A percentile compares a stretch with the other conserved stretches of the same genome.
Conservation (phyloP, 2,888 invertebrate species). For the Cerceris ruficornis region DNA sequence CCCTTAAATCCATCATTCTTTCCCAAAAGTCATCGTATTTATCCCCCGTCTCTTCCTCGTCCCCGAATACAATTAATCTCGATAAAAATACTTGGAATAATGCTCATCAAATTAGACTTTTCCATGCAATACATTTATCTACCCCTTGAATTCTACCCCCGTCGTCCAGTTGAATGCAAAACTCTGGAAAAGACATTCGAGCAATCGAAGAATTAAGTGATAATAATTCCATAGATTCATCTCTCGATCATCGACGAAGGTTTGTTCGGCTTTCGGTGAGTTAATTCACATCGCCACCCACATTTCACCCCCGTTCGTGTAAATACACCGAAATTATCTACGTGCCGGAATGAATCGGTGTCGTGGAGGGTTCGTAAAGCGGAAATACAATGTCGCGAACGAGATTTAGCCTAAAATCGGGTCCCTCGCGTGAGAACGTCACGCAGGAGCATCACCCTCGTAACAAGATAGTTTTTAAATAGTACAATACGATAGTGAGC, state of each 20-base stretch:
- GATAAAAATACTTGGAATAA: no score
- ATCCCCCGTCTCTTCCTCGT: no score
- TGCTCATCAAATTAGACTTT: no score
- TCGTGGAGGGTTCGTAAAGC: conserved; percentile 4
- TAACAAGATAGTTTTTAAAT: conserved; percentile 51
- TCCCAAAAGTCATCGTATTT: no score
- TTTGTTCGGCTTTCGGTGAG: no score
- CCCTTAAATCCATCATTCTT: no score
- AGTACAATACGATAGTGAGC: conserved; percentile 55
- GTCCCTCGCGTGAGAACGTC: conserved; percentile 34
- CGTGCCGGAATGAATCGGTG: neutral
- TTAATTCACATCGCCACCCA: conserved; percentile 7
- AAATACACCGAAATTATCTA: conserved; percentile 20
- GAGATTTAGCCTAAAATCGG: conserved; percentile 54
- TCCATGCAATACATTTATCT: conserved; percentile 7
- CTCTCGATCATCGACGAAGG: no score
- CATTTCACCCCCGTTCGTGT: conserved; percentile 18
- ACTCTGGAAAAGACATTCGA: conserved; percentile 2
- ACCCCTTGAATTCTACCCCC: no score
- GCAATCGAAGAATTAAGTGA: neutral
- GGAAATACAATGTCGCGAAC: conserved; percentile 23
- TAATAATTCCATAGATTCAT: neutral
- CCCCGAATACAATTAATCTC: no score
- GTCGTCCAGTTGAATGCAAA: neutral
- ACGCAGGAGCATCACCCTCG: conserved; percentile 34